Percentiles rank a stretch among this genome's conserved stretches.
These are phyloP conservation scores for Rhopalosiphum padi DNA, from an alignment of 1,140 invertebrate species.

Conservation along the genomic window DNA sequence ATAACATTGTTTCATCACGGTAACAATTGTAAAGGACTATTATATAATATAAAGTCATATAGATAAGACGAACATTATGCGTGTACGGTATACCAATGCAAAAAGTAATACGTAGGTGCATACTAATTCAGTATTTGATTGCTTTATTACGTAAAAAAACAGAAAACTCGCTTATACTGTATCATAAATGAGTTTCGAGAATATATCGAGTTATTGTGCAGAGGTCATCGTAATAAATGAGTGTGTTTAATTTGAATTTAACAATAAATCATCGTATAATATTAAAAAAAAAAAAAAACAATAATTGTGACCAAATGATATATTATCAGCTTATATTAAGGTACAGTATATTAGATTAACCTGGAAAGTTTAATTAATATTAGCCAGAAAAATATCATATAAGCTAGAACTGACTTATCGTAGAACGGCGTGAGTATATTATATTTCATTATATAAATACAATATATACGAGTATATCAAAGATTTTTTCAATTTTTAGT, in stretches of 20 bases:
- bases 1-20: neutral
- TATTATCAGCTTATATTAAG: neutral
- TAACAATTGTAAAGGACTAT: neutral
- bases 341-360: too few species aligned
- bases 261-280: too few species aligned
- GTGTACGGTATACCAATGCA: neutral
- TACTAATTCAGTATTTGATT: too few species aligned
- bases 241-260: neutral
- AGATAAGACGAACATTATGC: neutral
- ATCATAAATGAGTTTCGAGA: neutral
- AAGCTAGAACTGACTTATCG: too few species aligned
- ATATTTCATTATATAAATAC: neutral
- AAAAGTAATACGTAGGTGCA: neutral
- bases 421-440: neutral
- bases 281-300: too few species aligned
- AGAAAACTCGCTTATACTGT: neutral
- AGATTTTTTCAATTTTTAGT: too few species aligned
- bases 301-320: too few species aligned
- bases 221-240: neutral
- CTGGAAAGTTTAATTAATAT: neutral
- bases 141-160: neutral
- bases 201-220: neutral
- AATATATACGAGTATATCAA: neutral
- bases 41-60: neutral
- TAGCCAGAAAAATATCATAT: neutral